These are phyloP conservation scores for Perccottus glenii DNA, from an alignment of 2,113 vertebrate species.

Conservation along the genomic window DNA sequence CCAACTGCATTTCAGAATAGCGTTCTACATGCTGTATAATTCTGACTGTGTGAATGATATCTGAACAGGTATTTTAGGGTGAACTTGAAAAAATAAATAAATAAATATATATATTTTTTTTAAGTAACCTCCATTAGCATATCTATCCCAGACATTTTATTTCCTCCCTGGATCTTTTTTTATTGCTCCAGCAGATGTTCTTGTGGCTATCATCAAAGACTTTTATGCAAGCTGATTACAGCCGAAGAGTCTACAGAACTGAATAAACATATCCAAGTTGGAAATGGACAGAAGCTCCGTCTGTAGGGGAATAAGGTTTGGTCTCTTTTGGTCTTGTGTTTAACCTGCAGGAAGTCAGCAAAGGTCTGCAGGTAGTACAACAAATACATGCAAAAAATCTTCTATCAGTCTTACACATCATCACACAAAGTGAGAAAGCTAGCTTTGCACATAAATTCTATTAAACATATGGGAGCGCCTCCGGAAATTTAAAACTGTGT, in stretches of 20 bases:
- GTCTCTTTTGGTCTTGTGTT: conserved; percentile 40
- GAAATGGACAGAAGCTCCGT: conserved; percentile 59
- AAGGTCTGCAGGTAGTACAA: background rate
- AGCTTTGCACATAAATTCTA: background rate
- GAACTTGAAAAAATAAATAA: conserved; percentile 59
- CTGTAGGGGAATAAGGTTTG: conserved; percentile 47
- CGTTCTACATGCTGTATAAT: conserved; percentile 10
- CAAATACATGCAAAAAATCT: background rate
- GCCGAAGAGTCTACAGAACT: conserved; percentile 70
- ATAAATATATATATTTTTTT: too few species aligned
- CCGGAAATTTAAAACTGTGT: background rate
- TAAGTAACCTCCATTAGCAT: conserved; percentile 64
- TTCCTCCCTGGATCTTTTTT: conserved; percentile 67
- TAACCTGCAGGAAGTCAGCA: conserved; percentile 10
- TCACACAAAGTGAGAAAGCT: background rate
- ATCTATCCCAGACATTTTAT: conserved; percentile 72
- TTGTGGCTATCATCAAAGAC: conserved; percentile 78
- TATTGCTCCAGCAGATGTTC: conserved; percentile 74
- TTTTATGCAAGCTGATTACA: conserved; percentile 78
- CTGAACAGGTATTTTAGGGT: conserved; percentile 45
- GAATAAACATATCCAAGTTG: conserved; percentile 70
- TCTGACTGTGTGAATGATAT: conserved; percentile 29
- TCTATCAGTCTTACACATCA: background rate
- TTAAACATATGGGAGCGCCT: background rate
- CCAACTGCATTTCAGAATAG: conserved; percentile 18